phyloP scores from a whole-genome alignment of 2,888 invertebrate species.

The Oasisia sp. region DNA sequence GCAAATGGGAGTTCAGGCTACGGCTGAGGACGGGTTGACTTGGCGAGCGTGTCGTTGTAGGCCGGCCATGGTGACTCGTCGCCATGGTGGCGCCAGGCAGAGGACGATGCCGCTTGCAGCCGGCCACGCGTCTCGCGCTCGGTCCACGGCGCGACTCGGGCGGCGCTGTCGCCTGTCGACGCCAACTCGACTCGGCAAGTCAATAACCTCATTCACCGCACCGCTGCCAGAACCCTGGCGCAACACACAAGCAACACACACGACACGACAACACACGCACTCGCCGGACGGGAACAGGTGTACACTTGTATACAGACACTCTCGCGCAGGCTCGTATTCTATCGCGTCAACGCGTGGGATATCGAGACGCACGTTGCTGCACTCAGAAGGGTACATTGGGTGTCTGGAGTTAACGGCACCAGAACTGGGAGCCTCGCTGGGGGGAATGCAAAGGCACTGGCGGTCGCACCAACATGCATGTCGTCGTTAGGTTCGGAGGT shows the following conservation, averaged over 20 bases:
- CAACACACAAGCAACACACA: not conserved
- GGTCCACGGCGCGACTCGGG: too few species aligned
- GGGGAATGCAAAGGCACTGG: not conserved
- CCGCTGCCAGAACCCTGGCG: not conserved
- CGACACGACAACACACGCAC: not conserved
- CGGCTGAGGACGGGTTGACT: not conserved
- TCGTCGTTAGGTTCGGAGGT: constrained; percentile 8
- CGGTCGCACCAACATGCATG: not conserved
- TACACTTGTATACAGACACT: not conserved
- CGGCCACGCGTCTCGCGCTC: not conserved
- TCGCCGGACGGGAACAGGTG: not conserved
- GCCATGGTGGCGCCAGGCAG: not conserved
- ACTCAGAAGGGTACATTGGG: not conserved
- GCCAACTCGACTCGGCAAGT: not conserved
- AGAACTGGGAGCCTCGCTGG: not conserved
- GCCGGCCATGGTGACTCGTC: not conserved
- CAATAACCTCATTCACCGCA: not conserved
- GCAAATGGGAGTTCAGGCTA: not conserved
- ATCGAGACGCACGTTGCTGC: not conserved
- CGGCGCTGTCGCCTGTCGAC: not conserved
- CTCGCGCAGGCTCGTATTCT: not conserved
- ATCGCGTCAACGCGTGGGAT: not conserved
- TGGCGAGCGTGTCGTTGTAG: not conserved
- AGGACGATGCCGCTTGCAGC: not conserved
- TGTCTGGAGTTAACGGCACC: not conserved